phyloP scores from a whole-genome alignment of 2,888 invertebrate species.

The Tetranychus truncatus region DNA sequence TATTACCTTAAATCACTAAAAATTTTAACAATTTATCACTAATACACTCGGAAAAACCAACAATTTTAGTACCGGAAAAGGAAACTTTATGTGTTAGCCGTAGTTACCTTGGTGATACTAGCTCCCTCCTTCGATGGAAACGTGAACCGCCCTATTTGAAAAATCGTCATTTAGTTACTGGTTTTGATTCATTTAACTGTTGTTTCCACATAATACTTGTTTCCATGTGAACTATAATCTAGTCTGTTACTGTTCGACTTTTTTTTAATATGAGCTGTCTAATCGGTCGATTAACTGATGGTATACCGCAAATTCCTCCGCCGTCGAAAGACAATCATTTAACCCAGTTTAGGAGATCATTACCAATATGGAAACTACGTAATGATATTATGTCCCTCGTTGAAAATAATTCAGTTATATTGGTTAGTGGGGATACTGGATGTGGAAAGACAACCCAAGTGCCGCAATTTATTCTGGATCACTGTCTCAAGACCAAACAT shows the following conservation, averaged over 20 bases:
- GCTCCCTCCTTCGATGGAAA: background rate
- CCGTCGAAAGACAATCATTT: conserved; percentile 25
- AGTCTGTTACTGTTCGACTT: too few relatives aligned
- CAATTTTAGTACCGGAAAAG: background rate
- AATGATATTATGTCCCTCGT: conserved; percentile 49
- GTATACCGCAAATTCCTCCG: conserved; percentile 45
- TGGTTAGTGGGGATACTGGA: conserved; percentile 56
- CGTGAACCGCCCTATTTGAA: background rate
- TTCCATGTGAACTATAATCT: too few relatives aligned
- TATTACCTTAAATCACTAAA: background rate
- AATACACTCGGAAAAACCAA: background rate
- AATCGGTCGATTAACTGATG: too few relatives aligned
- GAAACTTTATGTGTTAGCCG: background rate
- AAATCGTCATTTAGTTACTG: background rate
- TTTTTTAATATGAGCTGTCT: too few relatives aligned
- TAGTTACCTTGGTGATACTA: background rate
- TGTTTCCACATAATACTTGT: too few relatives aligned
- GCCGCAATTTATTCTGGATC: conserved; percentile 75
- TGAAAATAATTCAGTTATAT: conserved; percentile 44
- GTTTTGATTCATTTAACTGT: too few relatives aligned
- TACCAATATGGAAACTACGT: conserved; percentile 50
- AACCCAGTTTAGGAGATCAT: conserved; percentile 38
- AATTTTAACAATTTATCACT: background rate
- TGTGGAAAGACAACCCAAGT: conserved; percentile 85
- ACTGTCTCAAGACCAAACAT: conserved; percentile 41